Evolutionary conservation across 2,797 vertebrate genomes (phyloP).

Genomic region (Acomys russatus): DNA sequence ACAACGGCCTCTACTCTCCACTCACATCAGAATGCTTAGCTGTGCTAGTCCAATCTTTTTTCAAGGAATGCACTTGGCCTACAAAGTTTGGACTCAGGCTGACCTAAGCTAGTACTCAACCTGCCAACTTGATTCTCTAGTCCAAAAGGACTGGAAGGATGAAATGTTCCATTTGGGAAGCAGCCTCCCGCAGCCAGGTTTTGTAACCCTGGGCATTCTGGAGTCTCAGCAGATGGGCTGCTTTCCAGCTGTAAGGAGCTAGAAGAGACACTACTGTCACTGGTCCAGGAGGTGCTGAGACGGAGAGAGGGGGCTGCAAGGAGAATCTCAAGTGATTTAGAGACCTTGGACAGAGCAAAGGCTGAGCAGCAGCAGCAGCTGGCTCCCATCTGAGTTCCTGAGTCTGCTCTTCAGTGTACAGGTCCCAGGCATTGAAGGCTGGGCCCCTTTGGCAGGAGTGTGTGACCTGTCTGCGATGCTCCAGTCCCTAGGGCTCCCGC

Average conservation of each 20-base stretch:
- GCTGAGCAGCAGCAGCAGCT: conserved; percentile 10
- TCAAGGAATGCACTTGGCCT: conserved; percentile 2
- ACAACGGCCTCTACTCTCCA: background rate
- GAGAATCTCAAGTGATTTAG: conserved; percentile 11
- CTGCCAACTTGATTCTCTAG: background rate
- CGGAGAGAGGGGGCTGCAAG: background rate
- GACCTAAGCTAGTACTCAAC: background rate
- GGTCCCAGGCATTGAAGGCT: conserved; percentile 16
- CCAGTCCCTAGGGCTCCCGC: background rate
- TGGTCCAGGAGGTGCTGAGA: background rate
- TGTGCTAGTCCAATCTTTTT: background rate
- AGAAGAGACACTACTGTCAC: background rate
- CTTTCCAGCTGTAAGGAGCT: background rate
- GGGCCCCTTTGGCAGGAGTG: background rate
- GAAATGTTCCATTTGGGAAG: conserved; percentile 15
- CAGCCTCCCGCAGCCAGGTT: background rate
- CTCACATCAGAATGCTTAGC: background rate
- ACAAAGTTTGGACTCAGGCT: background rate
- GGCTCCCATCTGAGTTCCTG: background rate
- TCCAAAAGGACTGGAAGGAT: conserved; percentile 20
- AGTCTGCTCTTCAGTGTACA: background rate
- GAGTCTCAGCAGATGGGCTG: background rate
- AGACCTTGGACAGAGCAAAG: background rate
- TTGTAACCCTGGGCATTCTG: background rate
- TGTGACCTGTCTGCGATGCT: background rate